Evolutionary conservation across 2,888 invertebrate genomes (phyloP).

Genomic region (Sisyra terminalis): DNA sequence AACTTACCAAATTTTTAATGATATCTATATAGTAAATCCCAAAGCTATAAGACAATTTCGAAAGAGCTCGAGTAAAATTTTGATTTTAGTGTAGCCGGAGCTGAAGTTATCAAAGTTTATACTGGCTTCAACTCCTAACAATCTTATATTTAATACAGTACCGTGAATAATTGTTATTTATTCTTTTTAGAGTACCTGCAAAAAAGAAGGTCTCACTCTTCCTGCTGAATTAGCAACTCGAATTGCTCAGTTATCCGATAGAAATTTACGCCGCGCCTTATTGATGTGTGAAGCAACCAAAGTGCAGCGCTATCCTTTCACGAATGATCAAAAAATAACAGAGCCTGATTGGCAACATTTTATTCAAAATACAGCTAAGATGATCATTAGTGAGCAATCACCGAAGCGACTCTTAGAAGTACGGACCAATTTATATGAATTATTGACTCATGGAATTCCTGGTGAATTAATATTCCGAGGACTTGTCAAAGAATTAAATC

Average conservation of each 20-base stretch:
- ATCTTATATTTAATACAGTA: too few species aligned
- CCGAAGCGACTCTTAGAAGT: constrained; percentile 72
- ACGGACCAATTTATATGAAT: constrained; percentile 77
- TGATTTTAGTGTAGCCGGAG: not conserved
- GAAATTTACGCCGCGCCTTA: constrained; percentile 84
- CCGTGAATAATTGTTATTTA: too few species aligned
- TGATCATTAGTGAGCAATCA: constrained; percentile 75
- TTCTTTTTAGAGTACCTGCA: constrained; percentile 41
- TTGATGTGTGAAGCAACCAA: constrained; percentile 88
- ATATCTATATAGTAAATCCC: not conserved
- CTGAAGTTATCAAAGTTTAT: not conserved
- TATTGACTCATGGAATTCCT: constrained; percentile 88
- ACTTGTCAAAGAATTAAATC: constrained; percentile 65
- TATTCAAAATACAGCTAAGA: constrained; percentile 69
- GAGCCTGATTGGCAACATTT: constrained; percentile 90
- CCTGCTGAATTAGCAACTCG: constrained; percentile 59
- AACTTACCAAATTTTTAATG: not conserved
- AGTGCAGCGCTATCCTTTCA: constrained; percentile 81
- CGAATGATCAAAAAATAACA: constrained; percentile 57
- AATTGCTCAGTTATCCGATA: constrained; percentile 61
- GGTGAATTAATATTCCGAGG: constrained; percentile 81
- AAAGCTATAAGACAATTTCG: too few species aligned
- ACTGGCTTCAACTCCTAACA: too few species aligned
- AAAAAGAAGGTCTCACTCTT: constrained; percentile 64
- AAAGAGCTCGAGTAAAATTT: too few species aligned